Evolutionary conservation across 2,888 invertebrate genomes (phyloP), one percentile per base, ranked within the genome.

Genomic region (Ophioninae sp.): DNA sequence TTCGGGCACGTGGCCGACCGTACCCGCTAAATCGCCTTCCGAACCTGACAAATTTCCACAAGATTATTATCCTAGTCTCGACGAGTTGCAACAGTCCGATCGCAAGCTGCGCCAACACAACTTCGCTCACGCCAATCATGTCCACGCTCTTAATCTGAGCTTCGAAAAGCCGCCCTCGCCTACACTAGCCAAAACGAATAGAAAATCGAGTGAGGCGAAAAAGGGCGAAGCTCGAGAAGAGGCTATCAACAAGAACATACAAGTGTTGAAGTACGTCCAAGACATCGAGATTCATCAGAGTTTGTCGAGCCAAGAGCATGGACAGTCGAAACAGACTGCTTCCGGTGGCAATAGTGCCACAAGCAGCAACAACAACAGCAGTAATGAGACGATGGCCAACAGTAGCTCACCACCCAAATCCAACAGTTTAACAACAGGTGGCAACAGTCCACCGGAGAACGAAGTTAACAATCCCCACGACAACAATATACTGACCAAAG

Each of bases 281-380:
- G 93, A 94, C 69, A 93, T 94, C 75, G 94, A 94, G 85, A 93
- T 94, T 92, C 94, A 94, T 84, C 93, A 93, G 81, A 91, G 93
- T 73, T 89, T 93, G 87, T 88, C 92, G 85, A 89, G 91, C 85
- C 89, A 90, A 51, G 89, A 91, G 81, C 93, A 89, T 88, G 51
- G 51, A 6, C 92, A 74, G 78, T 64, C 85, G 77, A 75, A 85
- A 67, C 81, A 85, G 73, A 56, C 20, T 64, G 59, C 76, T 22
- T 23, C 74, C 41, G 73, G 76, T 41, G 56, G 92, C 0, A 74
- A 73, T 92, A 87, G 84, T 7, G 10, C 41, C 17, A 7, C 39
- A 13, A n/a, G 64, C 61, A 84, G 79, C 68, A 88, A 85, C 56
- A 89, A 87, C 85, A 81, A 84, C 20, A 74, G 81, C 20, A 90